Percentiles rank a stretch among this genome's conserved stretches.
phyloP scores from a whole-genome alignment of 1,140 invertebrate species.

The Theocolax elegans region DNA sequence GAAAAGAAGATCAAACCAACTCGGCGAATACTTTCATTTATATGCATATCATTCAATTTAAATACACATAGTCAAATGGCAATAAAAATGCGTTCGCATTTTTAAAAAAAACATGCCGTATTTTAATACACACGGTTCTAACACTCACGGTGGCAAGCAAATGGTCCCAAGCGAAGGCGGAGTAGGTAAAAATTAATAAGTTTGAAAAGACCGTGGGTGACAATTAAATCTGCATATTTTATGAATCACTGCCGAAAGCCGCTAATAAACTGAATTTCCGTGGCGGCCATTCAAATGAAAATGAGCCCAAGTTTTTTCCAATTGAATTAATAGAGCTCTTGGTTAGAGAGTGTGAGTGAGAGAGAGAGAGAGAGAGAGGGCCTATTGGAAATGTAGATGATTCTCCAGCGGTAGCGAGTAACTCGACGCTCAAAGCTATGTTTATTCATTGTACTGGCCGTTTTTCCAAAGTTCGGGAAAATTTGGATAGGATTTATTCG shows the following conservation, averaged over 20 bases:
- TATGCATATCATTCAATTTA: slow-evolving; percentile 25
- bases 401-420: too few species aligned
- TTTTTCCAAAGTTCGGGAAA: background rate
- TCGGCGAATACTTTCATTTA: slow-evolving; percentile 6
- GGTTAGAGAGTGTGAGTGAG: too few species aligned
- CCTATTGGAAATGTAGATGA: background rate
- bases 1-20: background rate
- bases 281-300: slow-evolving; percentile 7
- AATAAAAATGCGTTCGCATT: background rate
- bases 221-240: slow-evolving; percentile 37
- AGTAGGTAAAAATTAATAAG: slow-evolving; percentile 20
- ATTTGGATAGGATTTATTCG: too few species aligned
- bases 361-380: too few species aligned
- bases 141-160: background rate
- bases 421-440: background rate
- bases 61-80: background rate
- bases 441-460: background rate
- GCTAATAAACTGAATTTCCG: too few species aligned
- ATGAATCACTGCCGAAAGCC: background rate
- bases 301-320: slow-evolving; percentile 11
- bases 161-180: background rate
- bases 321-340: slow-evolving; percentile 24
- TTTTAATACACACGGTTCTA: too few species aligned
- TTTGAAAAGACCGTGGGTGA: background rate
- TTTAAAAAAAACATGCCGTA: background rate